Percentiles rank a stretch among this genome's conserved stretches.
Evolutionary conservation across 2,888 invertebrate genomes (phyloP).

Genomic region (Falcaria lacertinaria): DNA sequence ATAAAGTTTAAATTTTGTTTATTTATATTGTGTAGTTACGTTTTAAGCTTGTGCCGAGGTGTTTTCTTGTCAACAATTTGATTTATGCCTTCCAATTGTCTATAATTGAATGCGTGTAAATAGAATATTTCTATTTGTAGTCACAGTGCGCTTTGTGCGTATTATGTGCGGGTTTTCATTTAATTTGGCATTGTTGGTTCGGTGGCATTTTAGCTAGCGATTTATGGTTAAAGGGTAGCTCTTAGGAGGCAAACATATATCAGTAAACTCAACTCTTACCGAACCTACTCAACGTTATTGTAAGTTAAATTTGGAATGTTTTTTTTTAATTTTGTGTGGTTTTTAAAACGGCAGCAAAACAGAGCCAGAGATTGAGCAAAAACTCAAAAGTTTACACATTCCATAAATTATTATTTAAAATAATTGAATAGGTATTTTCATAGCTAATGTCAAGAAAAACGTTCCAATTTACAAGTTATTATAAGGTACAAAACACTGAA

Average conservation of each 20-base stretch:
- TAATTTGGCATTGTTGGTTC: conserved; percentile 69
- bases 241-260: background rate
- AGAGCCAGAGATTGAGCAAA: too few relatives aligned
- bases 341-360: too few relatives aligned
- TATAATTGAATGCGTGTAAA: conserved; percentile 72
- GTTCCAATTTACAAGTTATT: conserved; percentile 57
- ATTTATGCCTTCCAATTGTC: conserved; percentile 73
- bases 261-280: conserved; percentile 5
- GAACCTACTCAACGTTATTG: too few relatives aligned
- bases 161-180: conserved; percentile 64
- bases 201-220: conserved; percentile 57
- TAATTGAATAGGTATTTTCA: too few relatives aligned
- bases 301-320: too few relatives aligned
- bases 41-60: conserved; percentile 35
- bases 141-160: conserved; percentile 52
- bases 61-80: conserved; percentile 75
- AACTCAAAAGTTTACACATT: too few relatives aligned
- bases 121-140: conserved; percentile 71
- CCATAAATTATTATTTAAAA: too few relatives aligned
- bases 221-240: conserved; percentile 55
- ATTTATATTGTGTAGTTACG: conserved; percentile 7
- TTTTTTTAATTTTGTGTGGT: too few relatives aligned
- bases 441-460: too few relatives aligned
- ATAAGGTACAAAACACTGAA: conserved; percentile 34
- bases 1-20: conserved; percentile 26